Conservation (phyloP, 2,797 vertebrate species). For the Cephalopachus bancanus region DNA sequence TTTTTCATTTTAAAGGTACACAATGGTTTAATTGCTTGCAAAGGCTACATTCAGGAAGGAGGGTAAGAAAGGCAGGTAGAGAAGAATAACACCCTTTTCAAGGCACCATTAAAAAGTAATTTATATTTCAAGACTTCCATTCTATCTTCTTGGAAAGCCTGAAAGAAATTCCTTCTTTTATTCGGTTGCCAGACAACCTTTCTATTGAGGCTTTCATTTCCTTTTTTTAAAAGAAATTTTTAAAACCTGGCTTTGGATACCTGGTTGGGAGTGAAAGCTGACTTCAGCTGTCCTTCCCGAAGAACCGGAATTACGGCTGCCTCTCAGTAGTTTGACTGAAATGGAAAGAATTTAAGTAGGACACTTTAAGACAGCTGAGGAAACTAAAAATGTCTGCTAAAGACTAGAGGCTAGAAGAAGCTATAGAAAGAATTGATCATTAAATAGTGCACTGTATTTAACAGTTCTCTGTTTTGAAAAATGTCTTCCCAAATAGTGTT, state of each 20-base stretch:
- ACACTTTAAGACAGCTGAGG: constrained; percentile 40
- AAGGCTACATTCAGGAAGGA: constrained; percentile 42
- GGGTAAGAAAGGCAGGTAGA: constrained; percentile 56
- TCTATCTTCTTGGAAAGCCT: constrained; percentile 80
- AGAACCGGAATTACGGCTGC: constrained; percentile 44
- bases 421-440: constrained; percentile 28
- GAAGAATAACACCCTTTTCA: constrained; percentile 75
- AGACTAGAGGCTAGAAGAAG: constrained; percentile 40
- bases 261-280: constrained; percentile 57
- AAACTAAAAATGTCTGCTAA: constrained; percentile 55
- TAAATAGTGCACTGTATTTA: constrained; percentile 60
- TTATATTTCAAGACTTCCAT: constrained; percentile 81
- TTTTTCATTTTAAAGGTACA: constrained; percentile 72
- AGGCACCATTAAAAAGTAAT: constrained; percentile 82
- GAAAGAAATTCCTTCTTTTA: constrained; percentile 82
- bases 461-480: constrained; percentile 59
- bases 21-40: constrained; percentile 74
- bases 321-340: constrained; percentile 46
- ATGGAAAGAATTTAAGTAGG: constrained; percentile 61
- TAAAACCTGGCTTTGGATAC: constrained; percentile 71
- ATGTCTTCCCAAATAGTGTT: constrained; percentile 60
- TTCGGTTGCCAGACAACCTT: constrained; percentile 81
- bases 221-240: constrained; percentile 68
- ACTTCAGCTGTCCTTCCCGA: constrained; percentile 66
- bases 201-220: constrained; percentile 79